These are phyloP conservation scores for Cossypha heuglini DNA, from an alignment of 2,797 vertebrate species.

Conservation along the genomic window DNA sequence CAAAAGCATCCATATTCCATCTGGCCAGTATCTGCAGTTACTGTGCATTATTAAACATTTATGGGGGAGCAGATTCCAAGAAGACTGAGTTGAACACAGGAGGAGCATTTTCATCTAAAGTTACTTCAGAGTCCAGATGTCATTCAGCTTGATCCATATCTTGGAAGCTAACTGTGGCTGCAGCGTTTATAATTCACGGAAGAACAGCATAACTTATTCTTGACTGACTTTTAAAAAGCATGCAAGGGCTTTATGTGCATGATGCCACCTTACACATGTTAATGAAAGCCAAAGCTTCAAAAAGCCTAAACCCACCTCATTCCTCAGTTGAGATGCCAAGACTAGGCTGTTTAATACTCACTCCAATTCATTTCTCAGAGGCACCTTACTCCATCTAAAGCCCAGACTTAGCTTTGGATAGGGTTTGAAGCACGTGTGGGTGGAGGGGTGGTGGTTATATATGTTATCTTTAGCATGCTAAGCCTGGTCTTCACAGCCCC, in stretches of 20 bases:
- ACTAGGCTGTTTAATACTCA: background rate
- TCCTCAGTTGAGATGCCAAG: background rate
- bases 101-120: background rate
- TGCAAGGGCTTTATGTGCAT: background rate
- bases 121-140: background rate
- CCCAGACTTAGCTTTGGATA: background rate
- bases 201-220: background rate
- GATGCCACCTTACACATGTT: background rate
- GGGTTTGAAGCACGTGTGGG: background rate
- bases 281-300: background rate
- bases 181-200: background rate
- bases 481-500: background rate
- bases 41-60: slow-evolving; percentile 8
- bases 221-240: background rate
- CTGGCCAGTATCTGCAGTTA: background rate
- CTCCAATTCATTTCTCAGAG: background rate
- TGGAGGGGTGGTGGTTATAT: background rate
- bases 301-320: background rate
- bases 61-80: background rate
- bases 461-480: rapidly evolving
- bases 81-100: background rate
- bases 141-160: background rate
- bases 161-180: background rate
- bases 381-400: background rate
- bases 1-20: background rate